A percentile compares a stretch with the other conserved stretches of the same genome.
These are phyloP conservation scores for Smittia sp. DNA, from an alignment of 2,888 invertebrate species.

Conservation along the genomic window DNA sequence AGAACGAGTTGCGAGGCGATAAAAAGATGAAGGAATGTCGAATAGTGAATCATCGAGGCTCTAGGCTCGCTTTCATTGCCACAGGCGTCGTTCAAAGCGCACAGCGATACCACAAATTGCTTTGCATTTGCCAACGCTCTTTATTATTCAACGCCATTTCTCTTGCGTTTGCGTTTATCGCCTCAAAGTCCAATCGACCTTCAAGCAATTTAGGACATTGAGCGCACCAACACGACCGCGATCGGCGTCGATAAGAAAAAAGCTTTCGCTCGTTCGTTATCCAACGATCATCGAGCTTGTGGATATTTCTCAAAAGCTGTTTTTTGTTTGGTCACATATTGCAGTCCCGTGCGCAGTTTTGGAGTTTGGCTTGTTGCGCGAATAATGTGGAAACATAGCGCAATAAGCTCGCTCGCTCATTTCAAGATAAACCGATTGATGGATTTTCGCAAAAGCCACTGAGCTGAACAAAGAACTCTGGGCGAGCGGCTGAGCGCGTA, in stretches of 20 bases:
- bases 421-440: not conserved
- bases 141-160: slow-evolving; percentile 26
- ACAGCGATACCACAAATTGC: not conserved
- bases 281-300: not conserved
- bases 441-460: not conserved
- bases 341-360: not conserved
- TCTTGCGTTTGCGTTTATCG: not conserved
- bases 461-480: not conserved
- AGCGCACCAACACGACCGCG: not conserved
- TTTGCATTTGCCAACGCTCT: not conserved
- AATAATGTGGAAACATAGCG: not conserved
- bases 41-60: too few species aligned
- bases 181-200: not conserved
- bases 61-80: slow-evolving; percentile 7
- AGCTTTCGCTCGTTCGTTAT: slow-evolving; percentile 13
- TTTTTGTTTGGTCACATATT: not conserved
- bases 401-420: not conserved
- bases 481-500: not conserved
- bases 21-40: too few species aligned
- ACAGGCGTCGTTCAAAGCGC: not conserved
- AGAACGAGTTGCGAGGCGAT: too few species aligned
- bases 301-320: slow-evolving; percentile 17
- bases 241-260: not conserved
- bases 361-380: slow-evolving; percentile 20
- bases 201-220: slow-evolving; percentile 21